A percentile compares a stretch with the other conserved stretches of the same genome.
Evolutionary conservation across 2,888 invertebrate species (phyloP).

Genomic region (Priocnemis perturbator): DNA sequence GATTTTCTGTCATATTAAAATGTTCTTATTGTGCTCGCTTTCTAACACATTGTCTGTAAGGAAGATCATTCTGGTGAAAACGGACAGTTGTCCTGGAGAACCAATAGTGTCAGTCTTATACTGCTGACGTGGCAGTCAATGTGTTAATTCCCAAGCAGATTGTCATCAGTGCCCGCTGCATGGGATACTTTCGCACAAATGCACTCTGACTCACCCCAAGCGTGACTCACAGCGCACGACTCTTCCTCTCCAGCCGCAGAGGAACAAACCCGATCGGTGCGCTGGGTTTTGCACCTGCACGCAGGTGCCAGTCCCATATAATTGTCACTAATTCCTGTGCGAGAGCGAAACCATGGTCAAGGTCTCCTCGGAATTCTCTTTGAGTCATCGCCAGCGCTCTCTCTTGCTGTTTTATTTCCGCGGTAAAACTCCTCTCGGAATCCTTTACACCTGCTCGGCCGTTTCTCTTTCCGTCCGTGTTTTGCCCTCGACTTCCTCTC

Average conservation of each 20-base stretch:
- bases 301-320: constrained; percentile 57
- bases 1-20: too few relatives aligned
- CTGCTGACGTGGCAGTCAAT: too few relatives aligned
- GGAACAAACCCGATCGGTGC: neutral
- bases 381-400: constrained; percentile 45
- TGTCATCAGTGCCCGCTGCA: neutral
- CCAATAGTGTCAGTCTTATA: too few relatives aligned
- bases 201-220: neutral
- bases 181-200: too few relatives aligned
- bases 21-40: too few relatives aligned
- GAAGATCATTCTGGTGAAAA: too few relatives aligned
- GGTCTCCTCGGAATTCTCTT: constrained; percentile 43
- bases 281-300: constrained; percentile 51
- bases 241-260: neutral
- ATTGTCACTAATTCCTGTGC: constrained; percentile 59
- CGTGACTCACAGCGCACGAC: constrained; percentile 5
- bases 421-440: constrained; percentile 35
- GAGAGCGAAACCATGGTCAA: constrained; percentile 55
- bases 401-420: constrained; percentile 46
- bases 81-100: too few relatives aligned
- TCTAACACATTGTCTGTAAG: too few relatives aligned
- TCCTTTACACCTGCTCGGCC: constrained; percentile 42
- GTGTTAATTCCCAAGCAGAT: too few relatives aligned
- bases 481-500: constrained; percentile 28
- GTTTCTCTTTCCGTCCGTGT: neutral